Evolutionary conservation across 2,888 invertebrate species (phyloP), one percentile per base, ranked within the genome.

Genomic region (Tetranychus piercei): DNA sequence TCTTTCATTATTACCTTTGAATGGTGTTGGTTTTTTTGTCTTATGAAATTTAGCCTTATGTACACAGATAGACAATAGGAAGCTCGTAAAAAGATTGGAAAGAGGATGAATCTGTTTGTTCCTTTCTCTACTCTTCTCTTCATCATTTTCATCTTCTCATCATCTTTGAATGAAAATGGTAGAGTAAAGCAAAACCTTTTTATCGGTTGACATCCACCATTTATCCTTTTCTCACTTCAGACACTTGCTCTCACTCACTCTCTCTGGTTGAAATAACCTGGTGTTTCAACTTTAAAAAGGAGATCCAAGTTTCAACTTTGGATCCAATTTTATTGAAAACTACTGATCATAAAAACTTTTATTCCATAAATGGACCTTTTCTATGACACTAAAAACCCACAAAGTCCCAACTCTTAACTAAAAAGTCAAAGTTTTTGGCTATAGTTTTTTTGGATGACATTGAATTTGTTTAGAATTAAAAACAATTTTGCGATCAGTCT

Each of bases 51-150:
- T 15, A 55, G 55, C 55, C 9, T 55, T 15, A 55, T 55, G 55
- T 55, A 15, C 15, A 55, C 15, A 55, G 34, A 34, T 34, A 34
- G 34, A 34, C 34, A 34, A 34, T 34, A 34, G 34, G 34, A 34
- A 34, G 34, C 34, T 34, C 34, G 34, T 34, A 9, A 55, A 55
- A 15, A 55, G 15, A 55, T 55, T 55, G 55, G 15, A 55, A 15
- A 55, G 55, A 55, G 15, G 55, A 55, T 15, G 55, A 55, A 55
- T 67, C 11, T 67, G 18, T 67, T n/a, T 67, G 18, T 67, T n/a
- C n/a, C 67, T 67, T n/a, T 67, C 67, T 67, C 67, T 69, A 20
- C 69, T 69, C 69, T 69, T 69, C 69, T 69, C 69, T 20, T 69
- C 69, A 20, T 69, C 69, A 7, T 69, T 22, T 6, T 69, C 69